These are phyloP conservation scores for Ochotona princeps DNA, from an alignment of 2,113 vertebrate species.

Conservation along the genomic window DNA sequence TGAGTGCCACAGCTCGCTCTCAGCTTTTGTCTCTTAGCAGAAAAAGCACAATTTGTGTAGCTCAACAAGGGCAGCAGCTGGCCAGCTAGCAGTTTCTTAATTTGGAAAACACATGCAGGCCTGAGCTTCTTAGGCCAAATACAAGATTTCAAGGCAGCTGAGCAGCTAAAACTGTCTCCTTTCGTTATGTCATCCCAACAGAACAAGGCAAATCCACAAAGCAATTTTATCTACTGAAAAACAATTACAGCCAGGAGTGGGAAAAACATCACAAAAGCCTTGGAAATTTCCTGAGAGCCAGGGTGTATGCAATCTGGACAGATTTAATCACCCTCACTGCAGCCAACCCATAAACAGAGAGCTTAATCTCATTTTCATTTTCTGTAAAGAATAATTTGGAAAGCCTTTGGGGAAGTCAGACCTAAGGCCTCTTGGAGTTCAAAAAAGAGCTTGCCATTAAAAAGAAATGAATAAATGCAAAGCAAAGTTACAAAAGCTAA, in stretches of 20 bases:
- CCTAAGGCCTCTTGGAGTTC: background rate
- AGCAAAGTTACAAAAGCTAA: background rate
- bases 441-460: background rate
- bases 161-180: constrained; percentile 40
- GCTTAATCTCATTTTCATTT: constrained; percentile 56
- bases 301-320: background rate
- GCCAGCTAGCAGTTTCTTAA: background rate
- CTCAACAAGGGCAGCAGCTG: background rate
- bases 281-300: constrained; percentile 60
- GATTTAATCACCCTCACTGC: constrained; percentile 42
- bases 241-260: background rate
- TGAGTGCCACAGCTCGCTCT: background rate
- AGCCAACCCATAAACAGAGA: background rate
- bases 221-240: constrained; percentile 57
- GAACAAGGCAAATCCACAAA: constrained; percentile 23
- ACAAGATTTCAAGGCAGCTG: background rate
- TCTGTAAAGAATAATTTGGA: constrained; percentile 8
- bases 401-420: background rate
- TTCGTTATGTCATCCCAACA: constrained; percentile 26
- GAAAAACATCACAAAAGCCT: background rate
- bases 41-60: background rate
- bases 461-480: background rate
- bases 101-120: background rate
- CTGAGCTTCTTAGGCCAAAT: background rate
- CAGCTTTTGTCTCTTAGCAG: background rate